Percentiles rank a stretch among this genome's conserved stretches.
Evolutionary conservation across 2,113 vertebrate species (phyloP).

Genomic region (Sinocyclocheilus grahami): DNA sequence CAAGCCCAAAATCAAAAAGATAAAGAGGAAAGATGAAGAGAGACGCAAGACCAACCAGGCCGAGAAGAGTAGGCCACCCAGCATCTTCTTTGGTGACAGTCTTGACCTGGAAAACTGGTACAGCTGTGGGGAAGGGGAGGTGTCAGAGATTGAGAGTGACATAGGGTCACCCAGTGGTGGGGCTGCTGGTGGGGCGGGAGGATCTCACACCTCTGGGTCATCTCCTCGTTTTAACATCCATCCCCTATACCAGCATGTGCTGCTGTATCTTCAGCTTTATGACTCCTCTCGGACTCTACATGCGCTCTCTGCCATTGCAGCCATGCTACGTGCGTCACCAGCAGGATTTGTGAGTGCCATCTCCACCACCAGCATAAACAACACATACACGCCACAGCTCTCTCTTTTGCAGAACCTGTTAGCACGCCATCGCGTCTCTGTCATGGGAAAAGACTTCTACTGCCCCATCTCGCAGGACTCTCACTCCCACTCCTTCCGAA

Average conservation of each 20-base stretch:
- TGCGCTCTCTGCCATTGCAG: slow-evolving; percentile 90
- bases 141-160: slow-evolving; percentile 98
- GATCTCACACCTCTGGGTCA: slow-evolving; percentile 75
- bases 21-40: slow-evolving; percentile 89
- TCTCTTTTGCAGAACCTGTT: slow-evolving; percentile 95
- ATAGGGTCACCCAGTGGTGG: slow-evolving; percentile 85
- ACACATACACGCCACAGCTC: slow-evolving; percentile 94
- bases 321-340: slow-evolving; percentile 91
- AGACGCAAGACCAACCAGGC: slow-evolving; percentile 82
- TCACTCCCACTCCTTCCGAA: slow-evolving; percentile 91
- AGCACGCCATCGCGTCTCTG: slow-evolving; percentile 93
- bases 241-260: slow-evolving; percentile 94
- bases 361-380: slow-evolving; percentile 96
- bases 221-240: slow-evolving; percentile 87
- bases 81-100: slow-evolving; percentile 94
- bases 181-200: slow-evolving; percentile 47
- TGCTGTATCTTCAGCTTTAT: slow-evolving; percentile 96
- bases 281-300: slow-evolving; percentile 95
- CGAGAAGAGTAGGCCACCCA: slow-evolving; percentile 86
- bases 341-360: slow-evolving; percentile 94
- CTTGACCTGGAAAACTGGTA: slow-evolving; percentile 99
- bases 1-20: slow-evolving; percentile 93
- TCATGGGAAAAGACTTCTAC: slow-evolving; percentile 99
- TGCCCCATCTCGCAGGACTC: slow-evolving; percentile 94
- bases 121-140: slow-evolving; percentile 97